These are phyloP conservation scores for Turritopsis dohrnii DNA, from an alignment of 30 jellyfish, hydroid and myxozoan genomes.

Conservation along the genomic window DNA sequence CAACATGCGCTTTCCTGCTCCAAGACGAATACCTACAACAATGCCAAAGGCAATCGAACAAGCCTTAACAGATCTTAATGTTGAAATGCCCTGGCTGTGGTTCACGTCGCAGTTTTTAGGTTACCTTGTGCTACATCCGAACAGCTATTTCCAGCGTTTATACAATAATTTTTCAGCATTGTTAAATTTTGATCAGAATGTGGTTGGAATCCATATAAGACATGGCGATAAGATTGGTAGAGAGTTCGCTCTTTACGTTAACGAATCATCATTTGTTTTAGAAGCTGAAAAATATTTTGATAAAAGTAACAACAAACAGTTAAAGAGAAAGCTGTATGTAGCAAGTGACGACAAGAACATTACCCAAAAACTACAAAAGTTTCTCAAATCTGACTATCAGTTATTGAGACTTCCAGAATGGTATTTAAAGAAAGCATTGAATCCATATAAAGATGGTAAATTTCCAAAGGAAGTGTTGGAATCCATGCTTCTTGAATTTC, in stretches of 20 bases:
- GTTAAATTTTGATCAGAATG: not conserved
- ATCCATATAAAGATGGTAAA: not conserved
- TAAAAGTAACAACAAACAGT: not conserved
- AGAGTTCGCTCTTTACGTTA: not conserved
- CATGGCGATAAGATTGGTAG: slow-evolving; percentile 9
- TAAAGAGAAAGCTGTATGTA: not conserved
- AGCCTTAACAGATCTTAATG: not conserved
- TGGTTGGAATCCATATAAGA: not conserved
- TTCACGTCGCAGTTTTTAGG: slow-evolving; percentile 8
- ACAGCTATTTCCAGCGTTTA: not conserved
- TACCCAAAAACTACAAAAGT: not conserved
- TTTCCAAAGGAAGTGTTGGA: slow-evolving; percentile 5
- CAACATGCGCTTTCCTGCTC: slow-evolving; percentile 5
- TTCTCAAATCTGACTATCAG: not conserved
- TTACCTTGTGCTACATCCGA: not conserved
- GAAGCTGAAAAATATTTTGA: not conserved
- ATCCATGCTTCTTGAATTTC: not conserved
- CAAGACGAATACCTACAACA: not conserved
- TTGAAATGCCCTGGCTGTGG: slow-evolving; percentile 15
- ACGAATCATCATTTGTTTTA: not conserved
- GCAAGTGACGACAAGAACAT: slow-evolving; percentile 14
- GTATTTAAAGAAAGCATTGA: not conserved
- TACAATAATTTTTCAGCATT: not conserved
- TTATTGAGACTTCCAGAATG: not conserved
- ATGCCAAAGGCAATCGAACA: not conserved